Evolutionary conservation across 2,888 invertebrate genomes (phyloP).

Genomic region (Parasteatoda lunata): DNA sequence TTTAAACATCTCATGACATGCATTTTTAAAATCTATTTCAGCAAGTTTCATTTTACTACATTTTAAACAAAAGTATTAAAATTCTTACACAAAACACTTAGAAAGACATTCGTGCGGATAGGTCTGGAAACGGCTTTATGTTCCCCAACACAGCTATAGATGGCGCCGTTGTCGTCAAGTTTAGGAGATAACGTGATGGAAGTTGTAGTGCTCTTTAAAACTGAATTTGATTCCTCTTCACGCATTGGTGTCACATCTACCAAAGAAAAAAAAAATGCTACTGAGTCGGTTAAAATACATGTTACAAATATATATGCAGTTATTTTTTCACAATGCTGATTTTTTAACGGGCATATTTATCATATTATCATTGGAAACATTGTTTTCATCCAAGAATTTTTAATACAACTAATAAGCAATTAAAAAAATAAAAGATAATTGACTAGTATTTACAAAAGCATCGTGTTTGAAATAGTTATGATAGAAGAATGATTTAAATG

Average conservation of each 20-base stretch:
- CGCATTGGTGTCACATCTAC: slow-evolving; percentile 41
- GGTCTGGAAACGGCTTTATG: slow-evolving; percentile 70
- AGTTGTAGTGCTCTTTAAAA: slow-evolving; percentile 55
- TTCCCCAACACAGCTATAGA: slow-evolving; percentile 74
- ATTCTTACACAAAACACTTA: slow-evolving; percentile 70
- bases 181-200: slow-evolving; percentile 69
- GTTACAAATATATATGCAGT: too few species aligned
- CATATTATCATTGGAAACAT: too few species aligned
- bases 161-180: slow-evolving; percentile 74
- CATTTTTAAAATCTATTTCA: neutral
- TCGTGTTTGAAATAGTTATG: too few species aligned
- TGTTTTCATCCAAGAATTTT: too few species aligned
- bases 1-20: neutral
- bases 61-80: neutral
- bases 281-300: too few species aligned
- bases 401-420: too few species aligned
- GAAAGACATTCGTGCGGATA: slow-evolving; percentile 62
- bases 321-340: too few species aligned
- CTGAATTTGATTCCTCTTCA: slow-evolving; percentile 43
- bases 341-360: too few species aligned
- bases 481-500: too few species aligned
- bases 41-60: neutral
- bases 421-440: too few species aligned
- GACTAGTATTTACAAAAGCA: too few species aligned
- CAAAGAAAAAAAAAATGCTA: slow-evolving; percentile 1